Base-by-base conservation (phyloP, 2,113 vertebrate genomes). In the Gadus chalcogrammus region DNA sequence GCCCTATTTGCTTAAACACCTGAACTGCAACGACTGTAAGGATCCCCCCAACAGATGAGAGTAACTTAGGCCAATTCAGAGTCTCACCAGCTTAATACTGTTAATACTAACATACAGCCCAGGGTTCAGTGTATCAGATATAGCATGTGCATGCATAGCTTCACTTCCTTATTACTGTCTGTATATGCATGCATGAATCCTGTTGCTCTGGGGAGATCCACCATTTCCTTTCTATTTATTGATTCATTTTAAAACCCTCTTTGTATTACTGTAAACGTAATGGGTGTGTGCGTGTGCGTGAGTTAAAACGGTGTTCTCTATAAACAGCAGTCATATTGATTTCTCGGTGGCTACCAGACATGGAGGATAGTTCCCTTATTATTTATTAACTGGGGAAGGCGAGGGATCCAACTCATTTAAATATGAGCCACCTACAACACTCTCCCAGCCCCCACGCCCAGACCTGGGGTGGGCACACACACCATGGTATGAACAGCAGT, bases 381-480 rank as follows among this genome's bases (percentile, higher is more conserved):
- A 74, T 82, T 75, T 86, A 76, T 75, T 76, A 70, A 76, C 65
- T 65, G 28, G 22, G 15, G 16, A 74, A 72, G 73, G 70, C 31
- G 71, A 74, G n/a, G 28, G 62, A 65, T 75, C 67, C 77, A 74
- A 83, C 56, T 58, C 35, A 79, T 73, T 61, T 78, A 15, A 76
- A 71, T 71, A 64, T 59, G 64, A 68, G 28, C 68, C 68, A 73
- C 75, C 61, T 62, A 80, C 31, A 1, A 4, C 64, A 67, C 67
- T 38, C 55, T 3, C 16, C 17, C 35, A 7, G 17, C 18, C 18
- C 31, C 17, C 35, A 38, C 3, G 0, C 15, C 11, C 59, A 13
- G 17, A 48, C 42, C 6, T 35, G 31, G 31, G 31, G 31, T 35
- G 31, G 31, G 12, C 42, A 48, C 55, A 27, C 53, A 48, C 28